Evolutionary conservation across 2,888 invertebrate genomes (phyloP), one percentile per base, ranked within the genome.

Genomic region (Microdon myrmicae): DNA sequence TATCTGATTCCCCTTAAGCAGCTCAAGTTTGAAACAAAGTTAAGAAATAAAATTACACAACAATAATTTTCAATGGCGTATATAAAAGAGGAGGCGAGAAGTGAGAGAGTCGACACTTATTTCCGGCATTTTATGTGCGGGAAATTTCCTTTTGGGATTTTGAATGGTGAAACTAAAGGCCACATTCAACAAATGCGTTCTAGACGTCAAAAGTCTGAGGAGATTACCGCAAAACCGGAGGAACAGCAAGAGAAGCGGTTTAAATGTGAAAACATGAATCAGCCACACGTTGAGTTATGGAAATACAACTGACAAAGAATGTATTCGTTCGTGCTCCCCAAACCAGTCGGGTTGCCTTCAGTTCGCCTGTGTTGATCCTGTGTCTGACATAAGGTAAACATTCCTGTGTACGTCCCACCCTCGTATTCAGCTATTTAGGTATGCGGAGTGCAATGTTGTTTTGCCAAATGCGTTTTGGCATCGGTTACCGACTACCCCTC

Each of bases 111-210:
- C n/a, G n/a, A n/a, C n/a, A n/a, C n/a, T n/a, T n/a, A n/a, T n/a
- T n/a, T n/a, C n/a, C n/a, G n/a, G n/a, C n/a, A n/a, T n/a, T n/a
- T n/a, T n/a, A n/a, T n/a, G n/a, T n/a, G n/a, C n/a, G n/a, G n/a
- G n/a, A n/a, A n/a, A n/a, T n/a, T n/a, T n/a, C n/a, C n/a, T n/a
- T n/a, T n/a, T n/a, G n/a, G n/a, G n/a, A n/a, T n/a, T n/a, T n/a
- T n/a, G n/a, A n/a, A n/a, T n/a, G 44, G 44, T 44, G 44, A 32
- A 45, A 34, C 12, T 25, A 14, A 45, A 34, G 25, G 26, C 44
- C 34, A 32, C 44, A 44, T 44, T 44, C 31, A 43, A 43, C 43
- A 44, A 16, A 29, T 26, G 12, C 16, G 9, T 20, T 8, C 10
- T 4, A 17, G 13, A 4, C 26, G 31, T 17, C 16, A 23, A 12